Evolutionary conservation across 2,888 invertebrate genomes (phyloP), one percentile per base, ranked within the genome.

Genomic region (Piscicola geometra): DNA sequence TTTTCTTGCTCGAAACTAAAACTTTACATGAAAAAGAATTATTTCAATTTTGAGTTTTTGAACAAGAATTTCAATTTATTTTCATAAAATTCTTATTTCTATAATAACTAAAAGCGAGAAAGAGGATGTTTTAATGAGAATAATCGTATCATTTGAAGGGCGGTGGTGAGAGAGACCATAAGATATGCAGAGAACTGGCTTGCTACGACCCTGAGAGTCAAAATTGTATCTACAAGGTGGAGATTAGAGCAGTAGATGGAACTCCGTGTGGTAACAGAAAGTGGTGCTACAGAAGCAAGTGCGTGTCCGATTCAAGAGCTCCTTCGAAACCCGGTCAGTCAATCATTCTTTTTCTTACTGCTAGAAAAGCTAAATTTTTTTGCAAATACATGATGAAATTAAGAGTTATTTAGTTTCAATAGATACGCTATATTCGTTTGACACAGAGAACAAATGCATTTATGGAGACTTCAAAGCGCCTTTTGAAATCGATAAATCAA

Each of bases 231-330:
- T 33, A 50, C 41, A 79, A 80, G 28, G 80, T 80, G 70, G 81
- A 81, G 73, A 80, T 80, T 60, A 79, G 80, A 76, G 81, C 81
- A 1, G 81, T 79, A 30, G 77, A 80, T 15, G 81, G 81, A 0
- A 81, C 81, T 3, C 79, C 81, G 25, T 81, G 81, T 77, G 81
- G 81, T 12, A 79, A 79, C 36, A 79, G 79, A 68, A 81, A 81
- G 78, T 76, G 76, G 76, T 76, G 76, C 71, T 35, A 52, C 60
- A 35, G 36, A 2, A 64, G 71, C 9, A 47, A 71, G 21, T 76
- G 76, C 41, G 66, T 74, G 21, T 28, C n/a, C 18, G 74, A 74
- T 30, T 18, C 18, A 9, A 71, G 18, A 60, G 71, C 71, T 32
- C 76, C 70, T n/a, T 18, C 3, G 3, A 18, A 18, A 9, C 9